Base-by-base conservation (phyloP, 2,797 vertebrate genomes). In the Alfaro cultratus region DNA sequence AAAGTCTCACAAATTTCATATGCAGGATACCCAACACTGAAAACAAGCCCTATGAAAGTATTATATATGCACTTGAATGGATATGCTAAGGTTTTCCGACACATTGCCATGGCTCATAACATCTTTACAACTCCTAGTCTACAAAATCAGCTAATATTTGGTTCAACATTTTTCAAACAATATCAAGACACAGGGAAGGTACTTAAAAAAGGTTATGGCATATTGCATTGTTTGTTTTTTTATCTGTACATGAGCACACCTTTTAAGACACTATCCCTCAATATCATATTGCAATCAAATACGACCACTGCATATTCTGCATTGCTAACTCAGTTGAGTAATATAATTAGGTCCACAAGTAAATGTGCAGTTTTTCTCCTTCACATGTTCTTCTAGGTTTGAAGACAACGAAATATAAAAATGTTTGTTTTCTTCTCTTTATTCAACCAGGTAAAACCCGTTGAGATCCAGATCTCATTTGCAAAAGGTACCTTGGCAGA, bases 21-120 rank as follows among this genome's bases (percentile, higher is more conserved):
- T n/a, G 26, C 39, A 71, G 11, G 13, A 43, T 7, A n/a, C 23
- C 23, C 2, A 70, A 70, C 23, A 45, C 23, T 45, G 5, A 71
- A n/a, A 70, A 71, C 62, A n/a, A 71, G 39, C 41, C n/a, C 68
- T 71, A n/a, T n/a, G 23, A 71, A 71, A 43, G 8, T 5, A 71
- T n/a, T 26, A 45, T n/a, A 71, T 71, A 29, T 71, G 11, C 41
- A 70, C 41, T 45, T 45, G 39, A 43, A 13, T 71, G 4, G 21
- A 7, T n/a, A 45, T 71, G 11, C 13, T 45, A 15, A 71, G 45
- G 39, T n/a, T 43, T 43, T 43, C 23, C 1, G 11, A 70, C 23
- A 13, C 36, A 13, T 70, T 7, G 23, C 11, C 5, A 43, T 41
- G 21, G 9, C 34, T 10, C 21, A 23, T 39, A 67, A 67, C 34